Evolutionary conservation across 2,113 vertebrate genomes (phyloP), one percentile per base, ranked within the genome.

Genomic region (Takifugu bimaculatus): DNA sequence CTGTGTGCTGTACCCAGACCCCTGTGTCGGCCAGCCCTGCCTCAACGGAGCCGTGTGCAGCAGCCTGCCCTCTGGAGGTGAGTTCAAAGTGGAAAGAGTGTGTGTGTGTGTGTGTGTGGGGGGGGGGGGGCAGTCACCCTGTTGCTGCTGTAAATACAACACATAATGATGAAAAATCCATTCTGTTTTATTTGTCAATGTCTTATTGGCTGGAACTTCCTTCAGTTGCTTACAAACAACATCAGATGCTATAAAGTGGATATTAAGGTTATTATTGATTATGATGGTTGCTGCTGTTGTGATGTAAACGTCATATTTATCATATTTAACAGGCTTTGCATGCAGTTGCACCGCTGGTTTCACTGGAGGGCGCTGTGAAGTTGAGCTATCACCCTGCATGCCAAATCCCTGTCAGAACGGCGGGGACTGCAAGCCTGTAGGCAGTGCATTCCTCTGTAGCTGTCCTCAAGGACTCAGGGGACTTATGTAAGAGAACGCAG

Each of bases 391-490:
- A 12, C 91, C 93, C 72, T 98, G 97, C 85, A 90, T 92, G 84
- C 93, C 96, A 55, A 94, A 95, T 65, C 96, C 95, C 3, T 99
- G 97, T 75, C 92, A 89, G 79, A 96, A 97, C 0, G 94, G 91
- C 52, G 95, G 93, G 10, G 91, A 94, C 0, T 99, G 96, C 9
- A 91, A 91, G 65, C 89, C 93, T 3, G 88, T 92, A 0, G 94
- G 93, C 69, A 92, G 84, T 10, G 78, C 90, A 27, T 98, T 97
- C 84, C 85, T 94, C 81, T 99, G 96, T 74, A 91, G 60, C 70
- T 99, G 96, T 84, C 93, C 90, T 67, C 81, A 69, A 9, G 96
- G 95, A 48, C 91, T 97, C 72, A 86, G 88, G 0, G 95, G 96
- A 78, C 84, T 93, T 81, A 94, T 87, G 96, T 99, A 92, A 96